Conservation (phyloP, 1,140 invertebrate genomes). For the Calliopsis andreniformis region DNA sequence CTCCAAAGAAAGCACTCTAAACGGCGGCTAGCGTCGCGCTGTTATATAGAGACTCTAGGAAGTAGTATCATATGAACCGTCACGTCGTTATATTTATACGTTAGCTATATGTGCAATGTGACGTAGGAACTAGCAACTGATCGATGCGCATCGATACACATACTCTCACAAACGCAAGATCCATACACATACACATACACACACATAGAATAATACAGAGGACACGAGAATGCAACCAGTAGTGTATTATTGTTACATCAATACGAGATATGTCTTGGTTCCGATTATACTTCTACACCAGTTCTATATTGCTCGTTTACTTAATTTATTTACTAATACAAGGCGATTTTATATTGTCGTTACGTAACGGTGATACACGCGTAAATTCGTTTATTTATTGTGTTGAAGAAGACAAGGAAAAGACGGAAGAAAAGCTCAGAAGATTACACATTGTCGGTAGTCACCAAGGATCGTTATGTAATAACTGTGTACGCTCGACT, state of each 20-base stretch:
- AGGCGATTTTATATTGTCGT: conserved; percentile 74
- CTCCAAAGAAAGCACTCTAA: conserved; percentile 55
- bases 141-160: conserved; percentile 47
- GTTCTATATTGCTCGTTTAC: conserved; percentile 72
- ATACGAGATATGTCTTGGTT: conserved; percentile 43
- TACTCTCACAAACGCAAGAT: conserved; percentile 5
- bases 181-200: conserved; percentile 36
- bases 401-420: conserved; percentile 63
- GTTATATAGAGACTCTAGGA: conserved; percentile 76
- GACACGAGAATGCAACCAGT: conserved; percentile 65
- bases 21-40: conserved; percentile 75
- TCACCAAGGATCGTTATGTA: conserved; percentile 62
- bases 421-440: conserved; percentile 57
- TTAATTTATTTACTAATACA: conserved; percentile 78
- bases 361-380: conserved; percentile 54
- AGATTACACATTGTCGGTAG: conserved; percentile 71
- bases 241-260: conserved; percentile 72
- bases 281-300: conserved; percentile 61
- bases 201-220: conserved; percentile 40
- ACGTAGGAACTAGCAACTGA: conserved; percentile 72
- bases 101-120: conserved; percentile 77
- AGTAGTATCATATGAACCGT: conserved; percentile 74
- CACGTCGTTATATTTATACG: conserved; percentile 79
- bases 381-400: conserved; percentile 74
- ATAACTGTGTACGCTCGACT: conserved; percentile 71